Evolutionary conservation across 92 coral and sea anemone genomes (phyloP), one percentile per base, ranked within the genome.

Genomic region (Phymanthus crucifer): DNA sequence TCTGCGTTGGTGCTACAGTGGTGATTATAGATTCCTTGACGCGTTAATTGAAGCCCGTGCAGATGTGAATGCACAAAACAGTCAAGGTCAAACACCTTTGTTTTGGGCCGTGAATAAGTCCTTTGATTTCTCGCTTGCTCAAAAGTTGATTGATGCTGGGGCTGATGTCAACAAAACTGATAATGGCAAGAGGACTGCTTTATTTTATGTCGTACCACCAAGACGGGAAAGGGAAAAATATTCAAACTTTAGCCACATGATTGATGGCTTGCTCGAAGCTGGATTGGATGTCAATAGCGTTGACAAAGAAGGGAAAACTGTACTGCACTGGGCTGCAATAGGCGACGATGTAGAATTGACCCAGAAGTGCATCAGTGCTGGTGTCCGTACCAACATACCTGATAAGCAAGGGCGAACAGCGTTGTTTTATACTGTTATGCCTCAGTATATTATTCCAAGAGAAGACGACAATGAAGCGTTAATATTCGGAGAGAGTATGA

Each of bases 21-120:
- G 23, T 19, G 57, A 50, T 50, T 50, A 17, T 38, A 4, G 31
- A 6, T 69, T 26, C 19, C 16, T 72, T 34, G 31, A 33, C 24
- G 71, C 6, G 16, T 38, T 69, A 26, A 35, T 32, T 14, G 43
- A 29, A n/a, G 58, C 50, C 21, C 71, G 80, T n/a, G 43, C 40
- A 17, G 69, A 75, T 58, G 67, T 75, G 16, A 19, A 75, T 58
- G 33, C 58, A 18, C 29, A 14, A 8, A 46, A 75, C 29, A 38
- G 32, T 1, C 17, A 33, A 6, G 80, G 80, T 5, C 27, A 75
- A 52, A 75, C 80, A 19, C 73, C 80, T 52, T 26, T 75, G 21
- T 75, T 75, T 75, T 48, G 27, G 50, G 64, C 80, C 2, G 66
- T 57, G 1, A 57, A 23, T 3, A 19, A 13, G 24, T 57, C 31